Percentiles rank a stretch among this genome's conserved stretches.
Conservation (phyloP, 2,113 vertebrate genomes). For the Heloderma charlesbogerti region DNA sequence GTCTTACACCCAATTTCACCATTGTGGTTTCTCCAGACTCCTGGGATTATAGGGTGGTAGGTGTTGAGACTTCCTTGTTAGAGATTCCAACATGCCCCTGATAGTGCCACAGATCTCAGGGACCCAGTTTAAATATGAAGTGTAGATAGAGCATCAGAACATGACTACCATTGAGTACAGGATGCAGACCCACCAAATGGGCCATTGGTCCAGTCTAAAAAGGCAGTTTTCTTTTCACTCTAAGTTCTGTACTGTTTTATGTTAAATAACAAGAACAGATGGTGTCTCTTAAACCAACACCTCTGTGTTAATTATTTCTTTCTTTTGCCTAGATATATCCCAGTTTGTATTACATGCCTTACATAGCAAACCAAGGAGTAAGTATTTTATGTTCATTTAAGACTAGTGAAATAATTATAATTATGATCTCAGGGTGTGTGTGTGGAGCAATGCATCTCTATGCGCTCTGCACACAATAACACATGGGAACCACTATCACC, state of each 20-base stretch:
- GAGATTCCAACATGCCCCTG: not conserved
- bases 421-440: not conserved
- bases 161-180: not conserved
- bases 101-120: not conserved
- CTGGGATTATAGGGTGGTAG: too few relatives aligned
- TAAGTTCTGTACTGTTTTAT: conserved; percentile 28
- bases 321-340: conserved; percentile 60
- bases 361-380: conserved; percentile 58
- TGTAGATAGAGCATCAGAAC: not conserved
- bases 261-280: not conserved
- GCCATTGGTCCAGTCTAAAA: not conserved
- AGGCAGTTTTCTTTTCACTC: not conserved
- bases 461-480: not conserved
- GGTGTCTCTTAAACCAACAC: conserved; percentile 40
- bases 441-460: not conserved
- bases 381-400: conserved; percentile 30
- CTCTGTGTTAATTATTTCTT: conserved; percentile 36
- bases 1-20: too few relatives aligned
- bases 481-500: not conserved
- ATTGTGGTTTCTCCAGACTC: too few relatives aligned
- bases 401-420: not conserved
- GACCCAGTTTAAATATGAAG: not conserved
- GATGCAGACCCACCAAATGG: not conserved
- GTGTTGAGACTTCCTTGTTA: too few relatives aligned
- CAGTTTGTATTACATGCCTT: conserved; percentile 63